A percentile compares a stretch with the other conserved stretches of the same genome.
These are phyloP conservation scores for Channa striata DNA, from an alignment of 2,797 vertebrate species.

Conservation along the genomic window DNA sequence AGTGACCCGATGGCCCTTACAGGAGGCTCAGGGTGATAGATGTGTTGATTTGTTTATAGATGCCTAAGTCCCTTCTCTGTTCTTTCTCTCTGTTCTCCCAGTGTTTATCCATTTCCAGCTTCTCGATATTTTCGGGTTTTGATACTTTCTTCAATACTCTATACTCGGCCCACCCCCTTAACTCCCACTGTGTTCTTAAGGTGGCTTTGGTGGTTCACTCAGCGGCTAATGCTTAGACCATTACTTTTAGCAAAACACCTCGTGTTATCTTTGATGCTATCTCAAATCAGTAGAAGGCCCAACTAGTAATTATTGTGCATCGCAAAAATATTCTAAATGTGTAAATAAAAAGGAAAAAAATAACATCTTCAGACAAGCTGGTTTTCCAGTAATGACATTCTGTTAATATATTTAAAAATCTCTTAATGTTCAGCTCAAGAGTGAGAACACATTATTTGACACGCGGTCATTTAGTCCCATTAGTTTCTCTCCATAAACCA, in stretches of 20 bases:
- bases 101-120: conserved; percentile 50
- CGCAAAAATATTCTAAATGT: neutral
- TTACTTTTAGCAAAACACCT: conserved; percentile 30
- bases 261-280: conserved; percentile 8
- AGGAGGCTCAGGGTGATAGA: conserved; percentile 84
- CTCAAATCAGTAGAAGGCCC: conserved; percentile 17
- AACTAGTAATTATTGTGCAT: neutral
- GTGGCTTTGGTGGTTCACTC: conserved; percentile 31
- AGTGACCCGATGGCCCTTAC: conserved; percentile 83
- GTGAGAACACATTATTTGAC: conserved; percentile 46
- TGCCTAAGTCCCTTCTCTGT: conserved; percentile 66
- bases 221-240: conserved; percentile 24
- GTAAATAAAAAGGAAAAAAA: neutral
- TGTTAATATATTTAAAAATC: conserved; percentile 41
- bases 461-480: conserved; percentile 53
- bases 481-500: conserved; percentile 82
- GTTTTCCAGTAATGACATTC: conserved; percentile 19
- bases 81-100: conserved; percentile 50
- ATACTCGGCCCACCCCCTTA: neutral
- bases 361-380: conserved; percentile 4
- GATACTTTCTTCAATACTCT: neutral
- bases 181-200: conserved; percentile 6
- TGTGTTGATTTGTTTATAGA: conserved; percentile 86
- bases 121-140: conserved; percentile 24
- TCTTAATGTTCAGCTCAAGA: conserved; percentile 53